Percentiles rank a stretch among this genome's conserved stretches.
phyloP scores from a whole-genome alignment of 2,888 invertebrate genomes.

The Crocallis elinguaria region DNA sequence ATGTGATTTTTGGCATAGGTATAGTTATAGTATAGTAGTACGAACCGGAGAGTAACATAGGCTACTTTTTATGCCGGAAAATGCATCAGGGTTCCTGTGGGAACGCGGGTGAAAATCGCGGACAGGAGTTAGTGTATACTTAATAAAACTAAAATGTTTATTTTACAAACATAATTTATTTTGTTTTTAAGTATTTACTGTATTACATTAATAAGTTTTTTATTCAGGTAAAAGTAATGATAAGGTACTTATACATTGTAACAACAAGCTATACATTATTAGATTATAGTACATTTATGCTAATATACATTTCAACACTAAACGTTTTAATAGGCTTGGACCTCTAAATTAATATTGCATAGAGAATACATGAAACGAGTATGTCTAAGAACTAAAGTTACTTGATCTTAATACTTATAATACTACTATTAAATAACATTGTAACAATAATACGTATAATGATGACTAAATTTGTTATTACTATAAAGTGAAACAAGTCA shows the following conservation, averaged over 20 bases:
- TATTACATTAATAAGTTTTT: neutral
- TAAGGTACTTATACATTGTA: neutral
- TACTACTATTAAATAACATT: conserved; percentile 63
- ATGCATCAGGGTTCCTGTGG: too few relatives aligned
- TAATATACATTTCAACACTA: too few relatives aligned
- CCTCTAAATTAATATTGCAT: too few relatives aligned
- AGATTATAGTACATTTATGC: too few relatives aligned
- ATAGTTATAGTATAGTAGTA: too few relatives aligned
- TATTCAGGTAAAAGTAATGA: conserved; percentile 2
- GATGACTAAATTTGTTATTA: conserved; percentile 68
- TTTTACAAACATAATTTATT: conserved; percentile 23
- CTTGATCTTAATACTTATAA: conserved; percentile 50
- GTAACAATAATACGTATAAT: conserved; percentile 60
- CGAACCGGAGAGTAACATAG: too few relatives aligned
- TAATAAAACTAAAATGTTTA: neutral
- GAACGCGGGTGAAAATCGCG: too few relatives aligned
- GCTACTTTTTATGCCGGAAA: too few relatives aligned
- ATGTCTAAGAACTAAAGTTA: too few relatives aligned
- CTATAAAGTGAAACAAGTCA: conserved; percentile 47
- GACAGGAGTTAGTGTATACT: neutral
- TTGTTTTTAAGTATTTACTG: conserved; percentile 2
- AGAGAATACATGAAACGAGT: too few relatives aligned
- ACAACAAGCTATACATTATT: neutral
- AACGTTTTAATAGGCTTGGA: too few relatives aligned
- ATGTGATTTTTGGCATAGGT: too few relatives aligned